Evolutionary conservation across 1,140 invertebrate genomes (phyloP), one percentile per base, ranked within the genome.

Genomic region (Drosophila fuyamai): DNA sequence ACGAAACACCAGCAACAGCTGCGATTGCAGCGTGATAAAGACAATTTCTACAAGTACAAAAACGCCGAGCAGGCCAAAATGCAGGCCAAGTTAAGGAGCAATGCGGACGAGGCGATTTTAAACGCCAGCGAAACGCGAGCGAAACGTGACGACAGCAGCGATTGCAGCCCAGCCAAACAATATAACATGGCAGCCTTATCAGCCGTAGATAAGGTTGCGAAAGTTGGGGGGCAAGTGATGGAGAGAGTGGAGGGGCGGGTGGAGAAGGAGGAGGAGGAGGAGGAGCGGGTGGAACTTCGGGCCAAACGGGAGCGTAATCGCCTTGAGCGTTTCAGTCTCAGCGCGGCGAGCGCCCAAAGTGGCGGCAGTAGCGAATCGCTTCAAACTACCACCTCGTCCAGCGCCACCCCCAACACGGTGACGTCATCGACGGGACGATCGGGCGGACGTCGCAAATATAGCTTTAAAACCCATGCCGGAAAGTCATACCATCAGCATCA

Each of bases 1-100:
- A 16, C 9, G n/a, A 43, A 38, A 13, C 51, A 68, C 14, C 44
- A 62, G 1, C 48, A 29, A 4, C 38, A 35, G 46, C 56, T 47
- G 43, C 27, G 10, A 35, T 18, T 76, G 40, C 90, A 91, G 29
- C 66, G 76, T 12, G 79, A 80, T 8, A 91, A 90, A 41, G 91
- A 92, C 57, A 92, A 92, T 47, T 92, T 92, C 73, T 92, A 92
- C 58, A 92, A 92, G 58, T 92, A 92, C 68, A 92, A 92, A 75
- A 92, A 91, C 70, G 91, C 91, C 46, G 91, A 91, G 16, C 90
- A 92, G 66, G 84, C 88, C 35, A 88, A 48, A 70, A 88, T 72
- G 76, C 88, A 53, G 50, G 79, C 59, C 58, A 81, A 85, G 51
- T 44, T 70, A 47, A 58, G 80, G 36, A 57, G 66, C 75, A 51